Percentiles rank a stretch among this genome's conserved stretches.
These are phyloP conservation scores for Zalophus californianus DNA, from an alignment of 2,797 vertebrate genomes.

Conservation along the genomic window DNA sequence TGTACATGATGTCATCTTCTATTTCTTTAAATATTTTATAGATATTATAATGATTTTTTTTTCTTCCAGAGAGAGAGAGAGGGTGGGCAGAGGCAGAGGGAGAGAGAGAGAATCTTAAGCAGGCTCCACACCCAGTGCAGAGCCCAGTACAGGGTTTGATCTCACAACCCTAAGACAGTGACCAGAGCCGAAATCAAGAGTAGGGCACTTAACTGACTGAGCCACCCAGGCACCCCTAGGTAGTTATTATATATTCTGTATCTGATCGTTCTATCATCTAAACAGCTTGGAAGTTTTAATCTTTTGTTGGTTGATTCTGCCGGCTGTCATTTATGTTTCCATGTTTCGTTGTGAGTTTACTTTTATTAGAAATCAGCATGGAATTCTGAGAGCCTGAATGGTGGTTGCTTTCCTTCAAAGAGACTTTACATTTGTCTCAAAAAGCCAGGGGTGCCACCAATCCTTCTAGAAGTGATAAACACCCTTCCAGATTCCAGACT, in stretches of 20 bases:
- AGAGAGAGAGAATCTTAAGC: not conserved
- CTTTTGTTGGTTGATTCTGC: not conserved
- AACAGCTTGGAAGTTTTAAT: not conserved
- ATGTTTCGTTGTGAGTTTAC: not conserved
- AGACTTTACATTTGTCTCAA: not conserved
- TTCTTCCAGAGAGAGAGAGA: not conserved
- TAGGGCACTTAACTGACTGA: not conserved
- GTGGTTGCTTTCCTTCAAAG: not conserved
- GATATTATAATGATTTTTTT: not conserved
- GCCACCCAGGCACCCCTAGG: not conserved
- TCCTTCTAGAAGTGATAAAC: not conserved
- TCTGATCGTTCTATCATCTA: not conserved
- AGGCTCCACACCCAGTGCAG: not conserved
- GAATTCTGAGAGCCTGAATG: not conserved
- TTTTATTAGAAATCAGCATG: not conserved
- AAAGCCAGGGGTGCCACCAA: not conserved
- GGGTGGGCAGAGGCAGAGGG: not conserved
- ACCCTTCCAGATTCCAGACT: not conserved
- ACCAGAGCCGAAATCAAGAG: not conserved
- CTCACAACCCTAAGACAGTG: not conserved
- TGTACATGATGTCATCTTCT: not conserved
- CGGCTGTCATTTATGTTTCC: not conserved
- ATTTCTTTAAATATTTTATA: not conserved
- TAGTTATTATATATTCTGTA: not conserved
- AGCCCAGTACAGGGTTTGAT: not conserved